Percentiles rank a stretch among this genome's conserved stretches.
phyloP scores from a whole-genome alignment of 1,140 invertebrate genomes.

The Calephelis virginiensis region DNA sequence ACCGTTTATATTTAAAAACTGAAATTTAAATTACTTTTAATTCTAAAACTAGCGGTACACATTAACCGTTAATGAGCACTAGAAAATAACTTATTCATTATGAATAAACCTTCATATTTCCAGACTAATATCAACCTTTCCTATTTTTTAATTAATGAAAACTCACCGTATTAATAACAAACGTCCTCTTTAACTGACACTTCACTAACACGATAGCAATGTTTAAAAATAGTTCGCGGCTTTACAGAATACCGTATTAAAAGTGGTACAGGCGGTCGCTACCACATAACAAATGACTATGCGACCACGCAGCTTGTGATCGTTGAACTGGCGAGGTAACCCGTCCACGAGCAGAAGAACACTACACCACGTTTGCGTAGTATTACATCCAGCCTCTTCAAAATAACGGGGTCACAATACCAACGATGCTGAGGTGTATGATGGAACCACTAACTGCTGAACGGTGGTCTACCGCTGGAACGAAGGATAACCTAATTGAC shows the following conservation, averaged over 20 bases:
- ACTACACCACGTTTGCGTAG: conserved; percentile 26
- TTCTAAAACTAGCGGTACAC: no score
- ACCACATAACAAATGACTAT: conserved; percentile 39
- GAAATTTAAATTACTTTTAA: no score
- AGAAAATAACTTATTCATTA: no score
- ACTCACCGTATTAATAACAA: conserved; percentile 12
- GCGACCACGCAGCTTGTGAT: conserved; percentile 61
- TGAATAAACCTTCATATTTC: no score
- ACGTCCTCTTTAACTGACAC: conserved; percentile 14
- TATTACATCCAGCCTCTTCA: conserved; percentile 35
- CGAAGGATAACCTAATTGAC: conserved; percentile 52
- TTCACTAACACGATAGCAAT: neutral
- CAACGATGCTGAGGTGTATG: conserved; percentile 38
- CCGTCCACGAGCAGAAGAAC: conserved; percentile 41
- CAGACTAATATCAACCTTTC: no score
- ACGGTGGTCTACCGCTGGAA: conserved; percentile 49
- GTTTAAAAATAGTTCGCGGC: conserved; percentile 23
- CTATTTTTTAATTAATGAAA: neutral
- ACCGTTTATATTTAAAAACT: no score
- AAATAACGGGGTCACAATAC: conserved; percentile 40
- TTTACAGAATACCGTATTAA: conserved; percentile 42
- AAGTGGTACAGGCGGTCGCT: conserved; percentile 38
- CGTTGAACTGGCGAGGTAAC: conserved; percentile 62
- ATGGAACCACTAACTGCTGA: conserved; percentile 57
- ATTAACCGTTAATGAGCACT: no score